Conservation (phyloP, 2,888 invertebrate species). For the Steinernema scapterisci region DNA sequence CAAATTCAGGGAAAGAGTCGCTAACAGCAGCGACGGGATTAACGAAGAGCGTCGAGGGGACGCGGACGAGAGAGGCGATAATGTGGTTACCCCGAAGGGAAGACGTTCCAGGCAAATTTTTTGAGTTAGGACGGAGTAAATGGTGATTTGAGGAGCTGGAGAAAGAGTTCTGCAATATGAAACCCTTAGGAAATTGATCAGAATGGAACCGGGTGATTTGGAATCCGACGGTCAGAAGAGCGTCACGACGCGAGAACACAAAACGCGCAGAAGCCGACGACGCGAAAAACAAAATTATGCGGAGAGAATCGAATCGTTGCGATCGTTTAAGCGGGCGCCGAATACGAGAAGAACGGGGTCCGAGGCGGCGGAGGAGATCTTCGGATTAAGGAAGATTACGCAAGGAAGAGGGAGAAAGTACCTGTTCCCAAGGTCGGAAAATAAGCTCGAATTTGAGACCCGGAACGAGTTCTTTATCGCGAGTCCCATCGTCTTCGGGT, state of each 20-base stretch:
- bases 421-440: background rate
- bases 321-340: background rate
- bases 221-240: no score
- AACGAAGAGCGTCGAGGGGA: background rate
- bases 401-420: background rate
- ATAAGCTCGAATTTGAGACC: background rate
- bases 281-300: background rate
- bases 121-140: background rate
- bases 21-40: background rate
- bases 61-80: background rate
- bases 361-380: slow-evolving; percentile 5
- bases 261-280: background rate
- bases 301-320: background rate
- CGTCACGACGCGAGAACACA: no score
- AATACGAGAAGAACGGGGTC: background rate
- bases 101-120: background rate
- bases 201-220: no score
- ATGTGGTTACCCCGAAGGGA: background rate
- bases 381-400: background rate
- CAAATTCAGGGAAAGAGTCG: background rate
- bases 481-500: slow-evolving; percentile 2
- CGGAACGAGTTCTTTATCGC: slow-evolving; percentile 1
- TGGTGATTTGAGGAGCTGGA: background rate
- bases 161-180: background rate
- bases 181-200: background rate